Percentiles rank a stretch among this genome's conserved stretches.
phyloP scores from a whole-genome alignment of 1,140 invertebrate species.

The Gonioctena quinquepunctata region DNA sequence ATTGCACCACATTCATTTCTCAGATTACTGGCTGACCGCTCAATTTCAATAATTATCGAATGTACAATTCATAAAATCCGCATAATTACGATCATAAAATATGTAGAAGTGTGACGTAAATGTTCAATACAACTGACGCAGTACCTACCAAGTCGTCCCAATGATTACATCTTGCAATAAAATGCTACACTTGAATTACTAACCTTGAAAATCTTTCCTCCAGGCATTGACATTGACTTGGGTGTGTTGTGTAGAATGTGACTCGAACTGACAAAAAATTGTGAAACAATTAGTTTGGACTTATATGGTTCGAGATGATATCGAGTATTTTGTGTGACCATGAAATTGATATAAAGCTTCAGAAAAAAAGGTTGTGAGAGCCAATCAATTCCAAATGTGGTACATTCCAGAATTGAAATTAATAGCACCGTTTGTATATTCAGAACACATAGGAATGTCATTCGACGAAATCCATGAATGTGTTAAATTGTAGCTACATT shows the following conservation, averaged over 20 bases:
- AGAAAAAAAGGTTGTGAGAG: too few species aligned
- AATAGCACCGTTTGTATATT: too few species aligned
- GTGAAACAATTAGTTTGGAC: background rate
- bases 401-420: too few species aligned
- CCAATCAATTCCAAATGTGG: too few species aligned
- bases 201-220: background rate
- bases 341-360: background rate
- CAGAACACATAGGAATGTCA: too few species aligned
- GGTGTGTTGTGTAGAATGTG: background rate
- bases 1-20: too few species aligned
- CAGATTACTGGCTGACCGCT: too few species aligned
- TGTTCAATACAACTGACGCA: background rate
- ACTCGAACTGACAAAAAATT: background rate
- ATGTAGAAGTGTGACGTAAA: background rate
- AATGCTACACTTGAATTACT: background rate
- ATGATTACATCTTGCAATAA: too few species aligned
- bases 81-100: background rate
- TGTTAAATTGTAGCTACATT: too few species aligned
- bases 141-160: background rate
- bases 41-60: background rate
- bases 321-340: background rate
- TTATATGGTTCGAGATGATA: background rate
- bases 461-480: too few species aligned
- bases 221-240: background rate
- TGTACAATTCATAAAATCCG: background rate